Evolutionary conservation across 2,113 vertebrate species (phyloP), one percentile per base, ranked within the genome.

Genomic region (Tauraco erythrolophus): DNA sequence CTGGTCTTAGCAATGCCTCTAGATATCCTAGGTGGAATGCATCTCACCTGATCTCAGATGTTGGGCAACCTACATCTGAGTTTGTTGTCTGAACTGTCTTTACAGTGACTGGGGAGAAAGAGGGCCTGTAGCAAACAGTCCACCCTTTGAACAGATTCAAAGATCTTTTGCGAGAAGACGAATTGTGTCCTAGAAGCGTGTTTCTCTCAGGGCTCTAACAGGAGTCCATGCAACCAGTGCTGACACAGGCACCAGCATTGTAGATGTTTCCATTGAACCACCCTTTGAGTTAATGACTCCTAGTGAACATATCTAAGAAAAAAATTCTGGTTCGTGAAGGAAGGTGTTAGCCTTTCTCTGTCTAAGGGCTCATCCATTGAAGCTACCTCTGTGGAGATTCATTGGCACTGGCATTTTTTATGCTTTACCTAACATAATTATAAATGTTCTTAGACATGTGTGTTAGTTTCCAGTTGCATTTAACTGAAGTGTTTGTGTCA

Each of bases 111-210:
- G 25, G 30, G 9, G 19, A 83, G 48, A 77, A 86, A 68, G 37
- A 57, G 17, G 22, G 15, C 9, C 8, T 6, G 3, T 25, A 90
- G 43, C 25, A 68, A 86, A 58, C 25, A 25, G 14, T 37, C 16
- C 33, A 54, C 14, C 41, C 41, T 43, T 43, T 43, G 41, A 43
- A 43, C 11, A 74, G 60, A n/a, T 57, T 69, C 33, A 74, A 74
- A 69, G 60, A 58, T 43, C 22, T 61, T 0, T n/a, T 53, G 31
- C 1, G 41, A 76, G 10, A 35, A 64, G 19, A 48, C 0, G 1
- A 53, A 6, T 18, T 79, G n/a, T 54, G 17, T 69, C 60, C 17
- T 83, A 45, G 35, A 72, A 83, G 30, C 74, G 8, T 7, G 2
- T 65, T 80, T 48, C 23, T 53, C 58, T 85, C 64, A 66, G 19